These are phyloP conservation scores for Drosophila neotestacea DNA, from an alignment of 2,888 invertebrate species.

Conservation along the genomic window DNA sequence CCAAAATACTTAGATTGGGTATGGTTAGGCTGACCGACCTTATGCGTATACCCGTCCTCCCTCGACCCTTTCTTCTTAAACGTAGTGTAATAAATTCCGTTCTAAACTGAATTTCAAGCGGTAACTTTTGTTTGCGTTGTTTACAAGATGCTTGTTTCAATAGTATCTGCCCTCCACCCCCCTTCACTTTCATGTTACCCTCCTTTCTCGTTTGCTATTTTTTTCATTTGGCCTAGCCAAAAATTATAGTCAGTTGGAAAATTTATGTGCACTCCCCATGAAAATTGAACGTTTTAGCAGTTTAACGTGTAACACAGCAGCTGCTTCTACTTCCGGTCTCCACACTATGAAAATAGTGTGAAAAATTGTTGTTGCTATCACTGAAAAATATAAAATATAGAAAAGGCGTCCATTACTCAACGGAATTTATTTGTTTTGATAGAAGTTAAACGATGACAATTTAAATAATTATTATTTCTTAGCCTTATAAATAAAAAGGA, in stretches of 20 bases:
- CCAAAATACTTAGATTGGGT: slow-evolving; percentile 47
- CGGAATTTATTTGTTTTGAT: slow-evolving; percentile 70
- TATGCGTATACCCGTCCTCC: slow-evolving; percentile 23
- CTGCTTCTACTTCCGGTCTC: slow-evolving; percentile 52
- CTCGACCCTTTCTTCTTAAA: background rate
- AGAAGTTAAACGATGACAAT: background rate
- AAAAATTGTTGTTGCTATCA: slow-evolving; percentile 51
- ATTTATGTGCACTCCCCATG: slow-evolving; percentile 67
- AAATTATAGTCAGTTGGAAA: slow-evolving; percentile 60
- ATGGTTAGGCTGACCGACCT: slow-evolving; percentile 23
- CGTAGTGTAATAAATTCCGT: slow-evolving; percentile 69
- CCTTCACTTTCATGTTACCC: background rate
- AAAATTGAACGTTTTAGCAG: slow-evolving; percentile 66
- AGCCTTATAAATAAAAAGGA: no score
- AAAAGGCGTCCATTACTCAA: slow-evolving; percentile 58
- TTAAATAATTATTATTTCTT: no score
- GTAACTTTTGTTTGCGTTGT: slow-evolving; percentile 69
- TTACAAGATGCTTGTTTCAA: slow-evolving; percentile 51
- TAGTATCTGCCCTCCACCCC: background rate
- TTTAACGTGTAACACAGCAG: slow-evolving; percentile 55
- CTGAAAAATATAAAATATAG: slow-evolving; percentile 60
- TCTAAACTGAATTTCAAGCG: slow-evolving; percentile 62
- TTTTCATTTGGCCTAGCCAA: slow-evolving; percentile 7
- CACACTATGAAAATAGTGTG: slow-evolving; percentile 54
- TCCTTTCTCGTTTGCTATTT: slow-evolving; percentile 11